These are phyloP conservation scores for Sebastes iracundus DNA, from an alignment of 2,797 vertebrate species.

Conservation along the genomic window DNA sequence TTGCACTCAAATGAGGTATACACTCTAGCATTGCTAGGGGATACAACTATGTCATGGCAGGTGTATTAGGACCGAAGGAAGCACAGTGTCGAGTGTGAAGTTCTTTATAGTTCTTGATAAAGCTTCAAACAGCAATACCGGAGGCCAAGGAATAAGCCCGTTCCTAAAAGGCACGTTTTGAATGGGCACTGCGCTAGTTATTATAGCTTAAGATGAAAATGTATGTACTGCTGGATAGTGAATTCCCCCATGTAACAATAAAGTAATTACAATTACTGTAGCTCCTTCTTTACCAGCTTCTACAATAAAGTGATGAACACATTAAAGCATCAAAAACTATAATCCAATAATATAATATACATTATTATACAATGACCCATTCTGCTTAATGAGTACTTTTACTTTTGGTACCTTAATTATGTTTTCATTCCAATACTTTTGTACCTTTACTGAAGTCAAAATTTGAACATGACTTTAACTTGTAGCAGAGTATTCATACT, in stretches of 20 bases:
- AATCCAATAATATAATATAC: not conserved
- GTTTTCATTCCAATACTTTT: not conserved
- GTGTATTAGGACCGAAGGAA: not conserved
- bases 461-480: not conserved
- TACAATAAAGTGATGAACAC: not conserved
- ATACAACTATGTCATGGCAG: not conserved
- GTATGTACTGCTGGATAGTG: not conserved
- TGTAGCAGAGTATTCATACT: not conserved
- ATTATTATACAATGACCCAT: not conserved
- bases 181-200: not conserved
- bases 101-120: no score
- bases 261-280: not conserved
- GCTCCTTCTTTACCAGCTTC: not conserved
- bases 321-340: not conserved
- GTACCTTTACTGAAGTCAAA: not conserved
- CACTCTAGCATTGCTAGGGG: not conserved
- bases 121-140: no score
- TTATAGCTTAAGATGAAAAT: not conserved
- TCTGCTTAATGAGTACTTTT: not conserved
- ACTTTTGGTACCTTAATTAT: not conserved
- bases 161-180: not conserved
- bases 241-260: not conserved
- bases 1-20: not conserved
- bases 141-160: no score
- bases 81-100: not conserved